Evolutionary conservation across 2,797 vertebrate genomes (phyloP), one percentile per base, ranked within the genome.

Genomic region (Alfaro cultratus): DNA sequence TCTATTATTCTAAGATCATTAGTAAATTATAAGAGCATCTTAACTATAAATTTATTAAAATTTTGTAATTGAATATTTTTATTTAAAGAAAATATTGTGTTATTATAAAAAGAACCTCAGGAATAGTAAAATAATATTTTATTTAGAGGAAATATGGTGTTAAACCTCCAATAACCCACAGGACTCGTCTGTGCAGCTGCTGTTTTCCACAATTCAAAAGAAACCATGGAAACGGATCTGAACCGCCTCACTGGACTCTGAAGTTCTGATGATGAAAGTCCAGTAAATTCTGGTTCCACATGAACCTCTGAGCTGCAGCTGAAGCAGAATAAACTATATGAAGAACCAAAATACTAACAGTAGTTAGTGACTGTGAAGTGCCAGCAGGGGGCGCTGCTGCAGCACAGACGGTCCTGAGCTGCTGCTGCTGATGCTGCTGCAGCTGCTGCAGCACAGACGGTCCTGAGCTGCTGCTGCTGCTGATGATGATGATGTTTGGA

Each of bases 401-500:
- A 77, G 36, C 41, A 67, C 62, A 57, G 57, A 76, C 18, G 3
- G 70, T 46, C 64, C 53, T 84, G 34, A 39, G 72, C 78, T 41
- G 43, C 45, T 53, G 51, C 36, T 47, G 47, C 18, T 18, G 18
- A 8, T 9, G n/a, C n/a, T n/a, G n/a, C n/a, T n/a, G n/a, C n/a
- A n/a, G 34, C 29, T 5, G 43, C 62, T 70, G 71, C 78, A 77
- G 36, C 41, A 67, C 62, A 57, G 57, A 76, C 18, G 3, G 70
- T 46, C 64, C 53, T 84, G 34, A 39, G 72, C 78, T 41, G 43
- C 45, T 53, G 51, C 36, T 47, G 47, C 18, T 18, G 18, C 2
- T 9, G 21, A 16, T 45, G 45, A 53, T 75, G 73, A 75, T 76
- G 75, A 85, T 41, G 64, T 78, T 21, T 88, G 72, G 41, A 81